A percentile compares a stretch with the other conserved stretches of the same genome.
Conservation (phyloP, 2,888 invertebrate genomes). For the Hybos culiciformis region DNA sequence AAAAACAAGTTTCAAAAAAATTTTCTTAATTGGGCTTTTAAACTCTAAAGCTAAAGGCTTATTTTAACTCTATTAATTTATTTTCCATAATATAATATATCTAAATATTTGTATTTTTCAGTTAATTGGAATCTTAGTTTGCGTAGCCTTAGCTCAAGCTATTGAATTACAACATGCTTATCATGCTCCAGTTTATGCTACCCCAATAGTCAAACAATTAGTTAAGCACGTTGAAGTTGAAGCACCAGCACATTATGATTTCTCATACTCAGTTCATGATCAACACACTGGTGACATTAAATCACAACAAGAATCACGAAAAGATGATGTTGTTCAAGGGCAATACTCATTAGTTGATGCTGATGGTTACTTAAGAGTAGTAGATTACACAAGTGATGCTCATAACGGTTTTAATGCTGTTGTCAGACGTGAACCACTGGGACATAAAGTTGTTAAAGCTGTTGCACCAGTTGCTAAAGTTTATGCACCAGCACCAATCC, state of each 20-base stretch:
- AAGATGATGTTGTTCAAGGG: conserved; percentile 41
- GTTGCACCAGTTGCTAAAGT: conserved; percentile 22
- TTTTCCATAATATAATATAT: background rate
- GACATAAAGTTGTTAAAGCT: conserved; percentile 30
- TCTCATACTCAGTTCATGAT: conserved; percentile 38
- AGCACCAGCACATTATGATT: conserved; percentile 39
- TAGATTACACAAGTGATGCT: conserved; percentile 41
- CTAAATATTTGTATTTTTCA: conserved; percentile 11
- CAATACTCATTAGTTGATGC: conserved; percentile 40
- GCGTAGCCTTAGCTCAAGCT: conserved; percentile 24
- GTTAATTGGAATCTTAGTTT: conserved; percentile 25
- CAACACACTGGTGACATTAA: conserved; percentile 41
- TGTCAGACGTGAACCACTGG: conserved; percentile 39
- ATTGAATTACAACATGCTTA: conserved; percentile 20
- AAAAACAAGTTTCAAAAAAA: background rate
- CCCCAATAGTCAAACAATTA: conserved; percentile 19
- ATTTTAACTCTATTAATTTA: background rate
- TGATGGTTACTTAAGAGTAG: conserved; percentile 40
- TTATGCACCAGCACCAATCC: conserved; percentile 16
- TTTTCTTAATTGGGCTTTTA: background rate
- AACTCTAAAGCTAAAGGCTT: background rate
- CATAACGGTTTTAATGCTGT: conserved; percentile 43
- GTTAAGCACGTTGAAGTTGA: conserved; percentile 26
- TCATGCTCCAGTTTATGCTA: conserved; percentile 13
- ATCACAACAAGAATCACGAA: conserved; percentile 39